phyloP scores from a whole-genome alignment of 2,888 invertebrate species.

The Torymus auratus region DNA sequence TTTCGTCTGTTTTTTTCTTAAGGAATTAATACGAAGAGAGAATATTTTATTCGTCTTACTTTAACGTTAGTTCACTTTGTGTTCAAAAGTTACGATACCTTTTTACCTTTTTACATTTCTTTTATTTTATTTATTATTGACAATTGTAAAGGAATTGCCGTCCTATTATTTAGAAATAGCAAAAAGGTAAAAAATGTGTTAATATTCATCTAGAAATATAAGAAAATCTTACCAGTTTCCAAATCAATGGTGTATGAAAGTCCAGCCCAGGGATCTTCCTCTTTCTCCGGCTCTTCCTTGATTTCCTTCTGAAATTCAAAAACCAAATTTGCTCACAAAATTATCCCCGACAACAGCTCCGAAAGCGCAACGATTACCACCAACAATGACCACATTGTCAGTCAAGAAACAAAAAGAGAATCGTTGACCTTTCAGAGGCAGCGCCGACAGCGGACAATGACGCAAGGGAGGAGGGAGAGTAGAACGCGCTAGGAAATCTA shows the following conservation, averaged over 20 bases:
- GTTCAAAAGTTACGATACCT: too few relatives aligned
- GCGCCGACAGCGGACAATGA: neutral
- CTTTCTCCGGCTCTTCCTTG: conserved; percentile 69
- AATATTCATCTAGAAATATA: neutral
- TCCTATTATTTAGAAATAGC: too few relatives aligned
- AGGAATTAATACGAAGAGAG: too few relatives aligned
- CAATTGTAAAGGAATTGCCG: too few relatives aligned
- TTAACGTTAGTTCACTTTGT: too few relatives aligned
- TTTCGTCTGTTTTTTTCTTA: too few relatives aligned
- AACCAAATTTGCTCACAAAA: conserved; percentile 7
- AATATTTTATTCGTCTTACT: too few relatives aligned
- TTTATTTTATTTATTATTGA: too few relatives aligned
- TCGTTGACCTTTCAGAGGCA: conserved; percentile 26
- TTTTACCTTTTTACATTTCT: too few relatives aligned
- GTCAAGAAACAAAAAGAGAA: conserved; percentile 1
- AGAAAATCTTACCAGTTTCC: conserved; percentile 86
- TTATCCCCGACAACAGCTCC: neutral
- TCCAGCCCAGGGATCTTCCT: conserved; percentile 88
- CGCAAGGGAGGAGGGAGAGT: neutral
- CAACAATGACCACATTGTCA: neutral
- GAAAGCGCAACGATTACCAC: neutral
- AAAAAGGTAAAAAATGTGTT: too few relatives aligned
- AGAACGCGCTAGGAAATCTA: conserved; percentile 18
- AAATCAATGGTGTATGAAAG: conserved; percentile 90
- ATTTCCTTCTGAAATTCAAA: conserved; percentile 66